Evolutionary conservation across 2,797 vertebrate species (phyloP).

Genomic region (Chromobotia macracanthus): DNA sequence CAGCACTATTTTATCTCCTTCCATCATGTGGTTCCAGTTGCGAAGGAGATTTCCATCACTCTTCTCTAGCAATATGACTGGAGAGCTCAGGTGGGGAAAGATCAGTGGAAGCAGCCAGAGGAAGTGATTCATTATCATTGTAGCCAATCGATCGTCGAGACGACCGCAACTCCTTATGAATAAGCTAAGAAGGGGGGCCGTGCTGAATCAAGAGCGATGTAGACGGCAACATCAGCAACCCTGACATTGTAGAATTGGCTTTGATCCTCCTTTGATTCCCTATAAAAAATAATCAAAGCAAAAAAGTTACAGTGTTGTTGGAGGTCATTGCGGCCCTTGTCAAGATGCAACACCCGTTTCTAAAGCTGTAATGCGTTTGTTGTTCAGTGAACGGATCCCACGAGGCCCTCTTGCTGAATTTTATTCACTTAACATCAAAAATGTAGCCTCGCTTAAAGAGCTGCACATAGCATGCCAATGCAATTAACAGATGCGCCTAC

Average conservation of each 20-base stretch:
- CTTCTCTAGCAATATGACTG: slow-evolving; percentile 49
- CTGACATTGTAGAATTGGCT: slow-evolving; percentile 59
- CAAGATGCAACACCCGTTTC: slow-evolving; percentile 41
- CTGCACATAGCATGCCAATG: background rate
- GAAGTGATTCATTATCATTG: slow-evolving; percentile 62
- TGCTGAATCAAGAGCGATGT: slow-evolving; percentile 47
- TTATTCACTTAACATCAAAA: slow-evolving; percentile 36
- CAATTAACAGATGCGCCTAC: slow-evolving; percentile 8
- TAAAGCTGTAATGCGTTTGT: slow-evolving; percentile 44
- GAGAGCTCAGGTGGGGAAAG: slow-evolving; percentile 51
- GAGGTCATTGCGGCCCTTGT: slow-evolving; percentile 52
- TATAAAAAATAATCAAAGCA: slow-evolving; percentile 54
- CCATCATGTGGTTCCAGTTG: slow-evolving; percentile 51
- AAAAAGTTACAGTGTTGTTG: slow-evolving; percentile 42
- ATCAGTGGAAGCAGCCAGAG: slow-evolving; percentile 59
- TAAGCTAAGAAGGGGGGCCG: slow-evolving; percentile 56
- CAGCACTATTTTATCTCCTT: slow-evolving; percentile 70
- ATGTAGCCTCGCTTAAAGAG: slow-evolving; percentile 19
- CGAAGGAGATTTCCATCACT: slow-evolving; percentile 59
- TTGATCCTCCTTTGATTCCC: slow-evolving; percentile 59
- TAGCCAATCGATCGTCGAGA: slow-evolving; percentile 56
- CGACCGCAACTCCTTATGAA: slow-evolving; percentile 49
- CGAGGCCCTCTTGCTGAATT: slow-evolving; percentile 2
- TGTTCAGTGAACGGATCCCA: slow-evolving; percentile 19
- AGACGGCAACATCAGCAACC: slow-evolving; percentile 53